Percentiles rank a stretch among this genome's conserved stretches.
Conservation (phyloP, 2,113 vertebrate species). For the Pelmatolapia mariae region DNA sequence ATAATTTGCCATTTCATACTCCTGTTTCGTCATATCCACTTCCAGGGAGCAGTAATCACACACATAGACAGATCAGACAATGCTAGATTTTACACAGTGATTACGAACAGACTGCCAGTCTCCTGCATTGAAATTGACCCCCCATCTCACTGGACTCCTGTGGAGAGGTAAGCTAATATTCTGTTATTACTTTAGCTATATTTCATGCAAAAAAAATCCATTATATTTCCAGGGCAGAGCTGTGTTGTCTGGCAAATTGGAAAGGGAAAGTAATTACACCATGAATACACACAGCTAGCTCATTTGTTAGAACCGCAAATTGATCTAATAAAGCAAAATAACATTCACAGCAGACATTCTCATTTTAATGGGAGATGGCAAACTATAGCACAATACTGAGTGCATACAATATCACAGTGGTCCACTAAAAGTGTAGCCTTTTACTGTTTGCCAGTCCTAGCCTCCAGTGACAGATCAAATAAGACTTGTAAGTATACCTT, state of each 20-base stretch:
- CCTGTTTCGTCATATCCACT: background rate
- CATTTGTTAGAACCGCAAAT: conserved; percentile 35
- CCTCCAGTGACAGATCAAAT: background rate
- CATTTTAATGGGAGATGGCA: conserved; percentile 3
- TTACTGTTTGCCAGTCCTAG: background rate
- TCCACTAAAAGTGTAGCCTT: background rate
- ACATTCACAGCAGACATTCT: background rate
- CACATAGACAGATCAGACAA: background rate
- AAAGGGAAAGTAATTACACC: conserved; percentile 39
- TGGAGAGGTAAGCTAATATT: conserved; percentile 51
- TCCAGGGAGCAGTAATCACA: conserved; percentile 12
- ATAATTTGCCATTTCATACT: background rate
- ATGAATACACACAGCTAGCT: conserved; percentile 22
- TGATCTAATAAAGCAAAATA: conserved; percentile 47
- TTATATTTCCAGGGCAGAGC: conserved; percentile 34
- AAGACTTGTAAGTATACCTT: background rate
- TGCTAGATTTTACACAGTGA: conserved; percentile 6
- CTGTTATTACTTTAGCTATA: conserved; percentile 45
- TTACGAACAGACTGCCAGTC: background rate
- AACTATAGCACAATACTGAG: background rate
- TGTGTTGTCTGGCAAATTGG: conserved; percentile 45
- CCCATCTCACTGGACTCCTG: conserved; percentile 7
- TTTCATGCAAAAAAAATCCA: conserved; percentile 44
- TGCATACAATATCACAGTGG: background rate
- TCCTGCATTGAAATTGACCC: conserved; percentile 32